Evolutionary conservation across 2,797 vertebrate species (phyloP).

Genomic region (Arvicola amphibius): DNA sequence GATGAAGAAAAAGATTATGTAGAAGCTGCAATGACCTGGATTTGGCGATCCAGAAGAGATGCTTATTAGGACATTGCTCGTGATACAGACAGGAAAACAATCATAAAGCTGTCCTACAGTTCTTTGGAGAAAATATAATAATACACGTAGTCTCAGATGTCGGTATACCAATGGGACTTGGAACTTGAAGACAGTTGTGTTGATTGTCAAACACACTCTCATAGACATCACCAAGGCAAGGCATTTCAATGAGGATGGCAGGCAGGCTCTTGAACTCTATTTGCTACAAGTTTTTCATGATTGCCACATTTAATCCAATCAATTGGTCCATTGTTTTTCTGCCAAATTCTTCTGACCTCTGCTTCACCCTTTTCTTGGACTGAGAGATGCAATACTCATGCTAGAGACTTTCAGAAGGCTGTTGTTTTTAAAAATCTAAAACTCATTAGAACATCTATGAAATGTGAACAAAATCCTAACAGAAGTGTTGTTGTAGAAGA

Average conservation of each 20-base stretch:
- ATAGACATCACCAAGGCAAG: neutral
- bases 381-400: neutral
- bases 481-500: neutral
- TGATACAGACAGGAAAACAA: neutral
- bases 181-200: neutral
- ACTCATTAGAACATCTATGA: neutral
- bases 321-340: neutral
- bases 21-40: neutral
- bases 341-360: neutral
- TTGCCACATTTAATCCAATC: neutral
- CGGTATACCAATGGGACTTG: neutral
- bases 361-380: neutral
- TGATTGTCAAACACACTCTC: neutral
- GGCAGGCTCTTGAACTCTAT: neutral
- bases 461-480: neutral
- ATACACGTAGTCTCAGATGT: neutral
- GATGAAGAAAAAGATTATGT: neutral
- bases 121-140: conserved; percentile 36
- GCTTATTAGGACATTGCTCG: neutral
- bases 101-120: neutral
- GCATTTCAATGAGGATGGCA: neutral
- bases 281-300: neutral
- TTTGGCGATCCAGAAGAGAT: neutral
- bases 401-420: conserved; percentile 16
- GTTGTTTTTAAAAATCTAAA: conserved; percentile 20